A percentile compares a stretch with the other conserved stretches of the same genome.
Conservation (phyloP, 2,113 vertebrate genomes). For the Psilopogon haemacephalus region DNA sequence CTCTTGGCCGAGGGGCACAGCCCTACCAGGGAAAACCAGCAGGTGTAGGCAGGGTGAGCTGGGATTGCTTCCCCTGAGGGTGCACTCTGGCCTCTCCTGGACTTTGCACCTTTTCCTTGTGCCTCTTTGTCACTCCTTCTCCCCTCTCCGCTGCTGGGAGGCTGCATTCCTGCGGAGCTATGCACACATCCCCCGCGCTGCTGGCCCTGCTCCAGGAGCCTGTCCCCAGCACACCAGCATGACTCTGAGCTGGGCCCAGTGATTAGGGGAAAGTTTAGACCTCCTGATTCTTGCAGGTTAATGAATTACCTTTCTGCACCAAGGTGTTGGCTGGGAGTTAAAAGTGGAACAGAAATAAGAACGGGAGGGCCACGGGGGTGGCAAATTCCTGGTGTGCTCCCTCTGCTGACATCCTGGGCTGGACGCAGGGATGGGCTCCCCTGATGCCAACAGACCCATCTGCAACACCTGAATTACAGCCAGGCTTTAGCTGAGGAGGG, state of each 20-base stretch:
- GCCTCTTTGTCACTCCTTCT: neutral
- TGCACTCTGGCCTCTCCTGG: neutral
- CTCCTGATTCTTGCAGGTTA: slow-evolving; percentile 1
- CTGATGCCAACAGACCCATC: neutral
- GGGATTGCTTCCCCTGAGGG: neutral
- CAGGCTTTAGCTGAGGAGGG: neutral
- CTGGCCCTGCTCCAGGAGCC: neutral
- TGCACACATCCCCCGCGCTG: neutral
- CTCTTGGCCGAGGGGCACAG: neutral
- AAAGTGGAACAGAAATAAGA: neutral
- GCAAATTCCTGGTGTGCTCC: neutral
- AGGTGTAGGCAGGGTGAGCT: rapidly evolving
- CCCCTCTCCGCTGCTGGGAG: neutral
- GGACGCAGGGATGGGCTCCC: rapidly evolving
- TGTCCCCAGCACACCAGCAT: neutral
- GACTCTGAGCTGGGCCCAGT: rapidly evolving
- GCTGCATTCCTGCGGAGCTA: neutral
- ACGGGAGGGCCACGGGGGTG: neutral
- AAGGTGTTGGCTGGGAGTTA: neutral
- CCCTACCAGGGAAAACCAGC: neutral
- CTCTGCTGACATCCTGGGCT: neutral
- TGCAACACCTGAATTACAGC: neutral
- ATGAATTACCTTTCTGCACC: slow-evolving; percentile 1
- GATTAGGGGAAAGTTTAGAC: slow-evolving; percentile 27
- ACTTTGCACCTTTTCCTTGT: neutral